Evolutionary conservation across 2,113 vertebrate genomes (phyloP).

Genomic region (Abramis brama): DNA sequence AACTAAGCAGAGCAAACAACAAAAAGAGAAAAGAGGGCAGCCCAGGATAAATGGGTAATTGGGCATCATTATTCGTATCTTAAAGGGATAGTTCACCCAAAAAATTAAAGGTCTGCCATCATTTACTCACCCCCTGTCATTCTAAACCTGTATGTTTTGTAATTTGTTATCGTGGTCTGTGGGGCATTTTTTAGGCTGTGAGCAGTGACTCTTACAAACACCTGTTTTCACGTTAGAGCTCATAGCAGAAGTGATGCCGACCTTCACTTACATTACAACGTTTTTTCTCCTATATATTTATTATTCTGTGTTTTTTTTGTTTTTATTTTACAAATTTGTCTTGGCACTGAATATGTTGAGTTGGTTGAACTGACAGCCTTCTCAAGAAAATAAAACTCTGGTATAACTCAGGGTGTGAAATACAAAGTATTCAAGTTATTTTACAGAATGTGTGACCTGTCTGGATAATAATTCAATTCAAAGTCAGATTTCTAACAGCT

Average conservation of each 20-base stretch:
- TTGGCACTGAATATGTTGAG: not conserved
- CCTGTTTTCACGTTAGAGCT: not conserved
- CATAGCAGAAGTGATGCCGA: not conserved
- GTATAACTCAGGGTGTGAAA: not conserved
- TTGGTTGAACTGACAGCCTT: not conserved
- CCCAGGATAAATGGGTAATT: not conserved
- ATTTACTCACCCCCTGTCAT: not conserved
- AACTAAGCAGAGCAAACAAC: not conserved
- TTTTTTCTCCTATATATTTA: not conserved
- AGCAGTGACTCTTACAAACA: not conserved
- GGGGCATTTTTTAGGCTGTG: not conserved
- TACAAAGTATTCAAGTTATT: slow-evolving; percentile 5
- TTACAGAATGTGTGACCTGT: not conserved
- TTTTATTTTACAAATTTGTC: not conserved
- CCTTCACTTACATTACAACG: not conserved
- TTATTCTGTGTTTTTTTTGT: not conserved
- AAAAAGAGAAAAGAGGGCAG: not conserved
- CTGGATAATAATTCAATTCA: not conserved
- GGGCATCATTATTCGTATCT: slow-evolving; percentile 7
- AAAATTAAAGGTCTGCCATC: not conserved
- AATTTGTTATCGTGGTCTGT: not conserved
- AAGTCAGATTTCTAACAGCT: not conserved
- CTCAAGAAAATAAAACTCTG: not conserved
- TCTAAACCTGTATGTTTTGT: no score
- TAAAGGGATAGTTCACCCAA: not conserved